Evolutionary conservation across 2,797 vertebrate genomes (phyloP).

Genomic region (Orestias chungarensis): DNA sequence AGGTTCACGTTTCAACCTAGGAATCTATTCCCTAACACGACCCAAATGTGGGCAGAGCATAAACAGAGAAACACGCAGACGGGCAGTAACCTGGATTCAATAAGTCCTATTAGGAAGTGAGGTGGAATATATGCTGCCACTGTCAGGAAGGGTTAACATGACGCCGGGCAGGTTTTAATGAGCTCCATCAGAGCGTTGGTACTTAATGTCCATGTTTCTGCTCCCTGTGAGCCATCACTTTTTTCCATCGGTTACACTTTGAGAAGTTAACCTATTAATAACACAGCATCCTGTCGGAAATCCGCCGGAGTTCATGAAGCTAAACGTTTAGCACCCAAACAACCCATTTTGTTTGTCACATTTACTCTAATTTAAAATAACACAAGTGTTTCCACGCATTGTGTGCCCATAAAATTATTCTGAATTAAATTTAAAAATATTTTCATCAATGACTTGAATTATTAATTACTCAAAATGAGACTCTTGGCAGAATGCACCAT

Average conservation of each 20-base stretch:
- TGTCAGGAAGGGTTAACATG: conserved; percentile 54
- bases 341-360: neutral
- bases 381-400: neutral
- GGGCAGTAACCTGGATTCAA: conserved; percentile 55
- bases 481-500: neutral
- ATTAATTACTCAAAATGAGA: neutral
- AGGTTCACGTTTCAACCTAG: conserved; percentile 68
- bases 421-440: neutral
- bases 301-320: conserved; percentile 9
- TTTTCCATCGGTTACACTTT: conserved; percentile 43
- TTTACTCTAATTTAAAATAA: neutral
- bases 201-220: no score
- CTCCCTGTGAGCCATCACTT: conserved; percentile 36
- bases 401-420: no score
- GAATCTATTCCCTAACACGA: conserved; percentile 61
- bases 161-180: conserved; percentile 41
- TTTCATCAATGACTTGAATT: neutral
- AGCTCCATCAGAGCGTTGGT: conserved; percentile 43
- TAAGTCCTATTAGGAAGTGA: conserved; percentile 51
- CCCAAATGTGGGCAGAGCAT: conserved; percentile 53
- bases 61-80: conserved; percentile 20
- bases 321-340: neutral
- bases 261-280: conserved; percentile 32
- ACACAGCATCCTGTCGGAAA: conserved; percentile 8
- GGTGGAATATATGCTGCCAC: conserved; percentile 35